A percentile compares a stretch with the other conserved stretches of the same genome.
phyloP scores from a whole-genome alignment of 2,797 vertebrate species.

The Ataeniobius toweri region DNA sequence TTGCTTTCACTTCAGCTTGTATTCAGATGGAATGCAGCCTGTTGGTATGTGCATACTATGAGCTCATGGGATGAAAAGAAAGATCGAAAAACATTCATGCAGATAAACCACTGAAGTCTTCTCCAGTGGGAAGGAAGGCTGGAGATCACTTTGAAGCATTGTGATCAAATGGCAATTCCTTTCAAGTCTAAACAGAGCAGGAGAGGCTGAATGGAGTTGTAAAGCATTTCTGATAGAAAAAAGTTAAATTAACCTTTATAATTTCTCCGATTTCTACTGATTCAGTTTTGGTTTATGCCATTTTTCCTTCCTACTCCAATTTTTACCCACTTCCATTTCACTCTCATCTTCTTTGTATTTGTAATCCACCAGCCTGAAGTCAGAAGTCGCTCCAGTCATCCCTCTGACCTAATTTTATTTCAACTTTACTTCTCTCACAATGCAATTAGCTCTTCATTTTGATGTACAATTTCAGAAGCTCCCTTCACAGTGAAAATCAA shows the following conservation, averaged over 20 bases:
- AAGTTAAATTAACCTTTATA: constrained; percentile 6
- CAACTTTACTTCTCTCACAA: constrained; percentile 35
- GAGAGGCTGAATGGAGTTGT: neutral
- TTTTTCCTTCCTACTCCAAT: constrained; percentile 16
- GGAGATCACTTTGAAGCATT: constrained; percentile 46
- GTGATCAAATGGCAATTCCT: constrained; percentile 48
- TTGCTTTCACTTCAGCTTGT: constrained; percentile 39
- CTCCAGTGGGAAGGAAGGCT: constrained; percentile 39
- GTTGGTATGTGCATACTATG: constrained; percentile 34
- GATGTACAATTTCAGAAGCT: constrained; percentile 24
- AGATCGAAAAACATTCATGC: constrained; percentile 63
- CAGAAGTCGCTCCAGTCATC: constrained; percentile 53
- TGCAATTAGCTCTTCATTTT: constrained; percentile 51
- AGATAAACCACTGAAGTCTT: constrained; percentile 58
- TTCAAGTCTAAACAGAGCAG: constrained; percentile 32
- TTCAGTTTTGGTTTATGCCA: constrained; percentile 9
- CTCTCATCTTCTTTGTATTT: constrained; percentile 46
- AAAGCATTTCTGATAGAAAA: constrained; percentile 13
- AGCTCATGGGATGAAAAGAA: constrained; percentile 60
- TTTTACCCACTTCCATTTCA: constrained; percentile 9
- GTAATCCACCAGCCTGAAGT: constrained; percentile 56
- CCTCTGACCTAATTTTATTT: constrained; percentile 67
- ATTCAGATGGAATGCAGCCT: constrained; percentile 40
- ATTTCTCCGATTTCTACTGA: constrained; percentile 36
- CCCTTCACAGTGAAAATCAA: constrained; percentile 11